Percentiles rank a stretch among this genome's conserved stretches.
phyloP scores from a whole-genome alignment of 1,140 invertebrate genomes.

The Caenorhabditis latens region DNA sequence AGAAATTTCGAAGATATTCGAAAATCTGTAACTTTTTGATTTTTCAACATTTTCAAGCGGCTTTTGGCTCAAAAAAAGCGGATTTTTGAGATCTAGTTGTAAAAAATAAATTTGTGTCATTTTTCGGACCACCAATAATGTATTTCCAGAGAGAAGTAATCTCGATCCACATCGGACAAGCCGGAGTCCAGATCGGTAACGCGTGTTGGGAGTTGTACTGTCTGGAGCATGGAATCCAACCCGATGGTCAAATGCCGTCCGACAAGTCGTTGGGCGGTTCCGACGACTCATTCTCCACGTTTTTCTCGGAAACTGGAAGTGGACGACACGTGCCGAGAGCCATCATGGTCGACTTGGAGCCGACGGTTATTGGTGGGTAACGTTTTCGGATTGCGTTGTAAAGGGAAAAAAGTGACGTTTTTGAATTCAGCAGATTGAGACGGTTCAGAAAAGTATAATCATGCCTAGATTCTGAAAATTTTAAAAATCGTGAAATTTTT shows the following conservation, averaged over 20 bases:
- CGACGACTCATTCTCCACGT: conserved; percentile 80
- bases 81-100: background rate
- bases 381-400: background rate
- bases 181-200: conserved; percentile 81
- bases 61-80: no score
- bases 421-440: background rate
- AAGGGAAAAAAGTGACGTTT: background rate
- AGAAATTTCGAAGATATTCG: no score
- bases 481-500: background rate
- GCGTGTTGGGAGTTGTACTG: conserved; percentile 82
- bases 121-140: background rate
- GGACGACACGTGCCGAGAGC: conserved; percentile 77
- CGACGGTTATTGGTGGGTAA: conserved; percentile 77
- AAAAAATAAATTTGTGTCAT: background rate
- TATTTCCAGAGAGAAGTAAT: conserved; percentile 79
- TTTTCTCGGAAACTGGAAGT: conserved; percentile 81
- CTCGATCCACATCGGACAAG: conserved; percentile 80
- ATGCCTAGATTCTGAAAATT: background rate
- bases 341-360: conserved; percentile 78
- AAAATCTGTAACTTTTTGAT: no score
- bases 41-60: no score
- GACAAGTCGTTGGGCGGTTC: conserved; percentile 79
- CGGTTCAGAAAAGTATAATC: background rate
- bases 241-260: conserved; percentile 82
- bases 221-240: conserved; percentile 78